phyloP scores from a whole-genome alignment of 2,888 invertebrate genomes.

The Tillus elongatus region DNA sequence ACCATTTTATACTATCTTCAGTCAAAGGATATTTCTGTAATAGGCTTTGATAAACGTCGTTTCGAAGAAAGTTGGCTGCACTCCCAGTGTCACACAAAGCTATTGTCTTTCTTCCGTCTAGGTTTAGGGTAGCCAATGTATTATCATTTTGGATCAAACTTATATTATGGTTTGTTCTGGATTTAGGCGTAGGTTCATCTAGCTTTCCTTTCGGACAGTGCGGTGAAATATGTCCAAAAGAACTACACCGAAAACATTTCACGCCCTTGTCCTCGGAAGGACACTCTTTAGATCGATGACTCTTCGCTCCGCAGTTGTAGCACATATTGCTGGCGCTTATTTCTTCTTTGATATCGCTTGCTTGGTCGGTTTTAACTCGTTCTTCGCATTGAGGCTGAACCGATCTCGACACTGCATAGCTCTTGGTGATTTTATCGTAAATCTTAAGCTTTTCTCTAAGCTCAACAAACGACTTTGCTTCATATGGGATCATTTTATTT shows the following conservation, averaged over 20 bases:
- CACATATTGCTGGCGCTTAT: neutral
- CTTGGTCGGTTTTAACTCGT: neutral
- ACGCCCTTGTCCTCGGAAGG: constrained; percentile 13
- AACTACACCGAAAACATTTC: neutral
- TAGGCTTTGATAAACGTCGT: constrained; percentile 8
- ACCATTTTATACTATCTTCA: neutral
- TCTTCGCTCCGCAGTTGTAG: constrained; percentile 10
- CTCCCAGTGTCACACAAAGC: constrained; percentile 10
- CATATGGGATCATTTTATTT: constrained; percentile 16
- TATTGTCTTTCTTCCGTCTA: neutral
- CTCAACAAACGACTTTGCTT: constrained; percentile 10
- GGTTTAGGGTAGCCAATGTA: too few species aligned
- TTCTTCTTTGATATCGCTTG: neutral
- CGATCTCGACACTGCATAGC: too few species aligned
- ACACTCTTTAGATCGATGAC: constrained; percentile 6
- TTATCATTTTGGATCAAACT: too few species aligned
- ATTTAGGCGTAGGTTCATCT: neutral
- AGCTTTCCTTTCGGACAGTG: neutral
- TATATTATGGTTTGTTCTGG: too few species aligned
- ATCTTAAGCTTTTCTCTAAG: constrained; percentile 11
- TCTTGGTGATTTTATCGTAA: constrained; percentile 10
- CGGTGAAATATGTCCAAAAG: neutral
- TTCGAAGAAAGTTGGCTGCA: constrained; percentile 8
- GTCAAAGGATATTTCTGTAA: neutral
- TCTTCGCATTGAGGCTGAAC: too few species aligned